Base-by-base conservation (phyloP, 2,888 invertebrate genomes). In the Acleris holmiana region DNA sequence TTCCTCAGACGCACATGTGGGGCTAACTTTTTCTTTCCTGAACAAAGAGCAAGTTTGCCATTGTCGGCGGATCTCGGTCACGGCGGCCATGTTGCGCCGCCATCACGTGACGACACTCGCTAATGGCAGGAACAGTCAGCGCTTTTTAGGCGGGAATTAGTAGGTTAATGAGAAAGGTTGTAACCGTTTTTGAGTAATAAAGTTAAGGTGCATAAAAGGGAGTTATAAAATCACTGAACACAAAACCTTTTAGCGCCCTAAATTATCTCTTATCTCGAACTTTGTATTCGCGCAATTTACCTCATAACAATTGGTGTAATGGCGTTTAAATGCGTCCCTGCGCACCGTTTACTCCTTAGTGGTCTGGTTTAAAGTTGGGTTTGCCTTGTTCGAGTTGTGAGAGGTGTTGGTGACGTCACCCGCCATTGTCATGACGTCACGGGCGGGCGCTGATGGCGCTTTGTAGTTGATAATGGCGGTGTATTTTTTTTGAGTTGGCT, bases 31-130 rank as follows among this genome's bases (percentile, higher is more conserved):
- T 56, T 40, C 51, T 69, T 67, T 67, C 23, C 54, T 55, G 50
- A 61, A 69, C 68, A 67, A 69, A 69, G 67, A 47, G 61, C 67
- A 71, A 74, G 61, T 73, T 71, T 57, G 67, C 62, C 67, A 71
- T 72, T 73, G 71, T 64, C 64, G 66, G 44, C 46, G 53, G 53
- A 53, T 54, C 65, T 61, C 65, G 65, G 63, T 23, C 60, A 61
- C 53, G 60, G 60, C 55, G 41, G 55, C 55, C 55, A 23, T 61
- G 50, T 60, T 60, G 59, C 59, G 67, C 35, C 67, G 71, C 68
- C 72, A 68, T 71, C 62, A 66, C 65, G 69, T 71, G 70, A 70
- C 72, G 71, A 69, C 69, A 69, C 66, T 55, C 51, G 35, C 63
- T 61, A 69, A 69, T 71, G 70, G 68, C 66, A 61, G 67, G 46